These are phyloP conservation scores for Propithecus perrieri DNA, from an alignment of 2,797 vertebrate genomes.

Conservation along the genomic window DNA sequence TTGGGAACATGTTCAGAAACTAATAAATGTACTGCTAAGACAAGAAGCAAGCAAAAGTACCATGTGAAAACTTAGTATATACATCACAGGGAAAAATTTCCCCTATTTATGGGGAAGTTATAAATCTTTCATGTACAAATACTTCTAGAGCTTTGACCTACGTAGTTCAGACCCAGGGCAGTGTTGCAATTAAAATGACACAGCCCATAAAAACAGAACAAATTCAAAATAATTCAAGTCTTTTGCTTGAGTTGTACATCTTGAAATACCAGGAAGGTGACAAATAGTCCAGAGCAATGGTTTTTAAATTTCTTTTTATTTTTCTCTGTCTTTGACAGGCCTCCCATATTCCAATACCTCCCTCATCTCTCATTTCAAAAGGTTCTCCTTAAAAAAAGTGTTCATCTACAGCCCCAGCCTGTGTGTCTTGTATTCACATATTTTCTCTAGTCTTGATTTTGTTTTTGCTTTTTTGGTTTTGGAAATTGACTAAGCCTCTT, in stretches of 20 bases:
- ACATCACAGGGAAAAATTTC: background rate
- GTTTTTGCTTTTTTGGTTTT: background rate
- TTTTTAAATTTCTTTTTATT: constrained; percentile 17
- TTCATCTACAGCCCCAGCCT: background rate
- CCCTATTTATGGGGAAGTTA: background rate
- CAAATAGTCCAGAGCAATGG: background rate
- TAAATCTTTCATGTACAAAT: background rate
- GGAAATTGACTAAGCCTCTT: background rate
- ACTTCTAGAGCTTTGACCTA: background rate
- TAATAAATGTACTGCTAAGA: background rate
- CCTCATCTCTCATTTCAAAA: background rate
- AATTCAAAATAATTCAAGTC: constrained; percentile 26
- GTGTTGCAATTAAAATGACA: constrained; percentile 22
- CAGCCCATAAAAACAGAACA: background rate
- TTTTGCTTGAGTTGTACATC: background rate
- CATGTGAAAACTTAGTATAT: background rate
- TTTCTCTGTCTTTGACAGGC: constrained; percentile 5
- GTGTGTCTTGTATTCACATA: background rate
- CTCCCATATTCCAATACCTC: background rate
- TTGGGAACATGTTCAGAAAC: background rate
- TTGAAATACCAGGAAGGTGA: background rate
- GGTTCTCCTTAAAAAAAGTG: background rate
- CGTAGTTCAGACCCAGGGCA: background rate
- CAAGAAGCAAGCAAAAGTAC: background rate
- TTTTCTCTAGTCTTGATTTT: background rate